Base-by-base conservation (phyloP, 2,113 vertebrate genomes). In the Setophaga coronata region DNA sequence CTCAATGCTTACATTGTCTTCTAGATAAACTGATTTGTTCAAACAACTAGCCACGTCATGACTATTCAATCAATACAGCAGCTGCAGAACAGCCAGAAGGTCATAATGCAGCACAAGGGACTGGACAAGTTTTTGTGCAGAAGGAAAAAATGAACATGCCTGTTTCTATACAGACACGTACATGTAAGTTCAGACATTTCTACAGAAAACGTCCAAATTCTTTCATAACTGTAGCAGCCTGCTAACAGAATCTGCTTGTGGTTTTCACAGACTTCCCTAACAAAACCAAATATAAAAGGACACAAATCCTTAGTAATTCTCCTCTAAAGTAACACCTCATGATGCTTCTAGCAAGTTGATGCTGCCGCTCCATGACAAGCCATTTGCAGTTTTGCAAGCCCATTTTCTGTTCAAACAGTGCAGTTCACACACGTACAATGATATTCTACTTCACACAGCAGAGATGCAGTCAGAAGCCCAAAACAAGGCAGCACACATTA, bases 271-370 rank as follows among this genome's bases (percentile, higher is more conserved):
- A 31, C 54, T 57, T 90, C 60, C 40, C 69, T 74, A 95, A 83
- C 18, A 34, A 81, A 61, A 13, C 26, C 64, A 74, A 89, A 90
- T 24, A 90, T 2, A 83, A 95, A 89, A 56, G 62, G 54, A 33
- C 42, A 70, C 26, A 90, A 93, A 90, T 54, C 79, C 71, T 83
- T 73, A 34, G 58, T 66, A 95, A 81, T 70, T 87, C 65, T 81
- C 50, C 76, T 83, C 73, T 90, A 58, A 77, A 92, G 82, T 70
- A 73, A 73, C 5, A 5, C 14, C 64, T 92, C 94, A 51, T 47
- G 83, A 97, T 61, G 86, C 56, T 96, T 96, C 95, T 26, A 82
- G 93, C 47, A 81, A 92, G 60, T 77, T 90, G 93, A 81, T 47
- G 69, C 60, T 45, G 51, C 91, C 20, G 9, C 76, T 81, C 88